A percentile compares a stretch with the other conserved stretches of the same genome.
Evolutionary conservation across 2,113 vertebrate genomes (phyloP).

Genomic region (Hepsetus odoe): DNA sequence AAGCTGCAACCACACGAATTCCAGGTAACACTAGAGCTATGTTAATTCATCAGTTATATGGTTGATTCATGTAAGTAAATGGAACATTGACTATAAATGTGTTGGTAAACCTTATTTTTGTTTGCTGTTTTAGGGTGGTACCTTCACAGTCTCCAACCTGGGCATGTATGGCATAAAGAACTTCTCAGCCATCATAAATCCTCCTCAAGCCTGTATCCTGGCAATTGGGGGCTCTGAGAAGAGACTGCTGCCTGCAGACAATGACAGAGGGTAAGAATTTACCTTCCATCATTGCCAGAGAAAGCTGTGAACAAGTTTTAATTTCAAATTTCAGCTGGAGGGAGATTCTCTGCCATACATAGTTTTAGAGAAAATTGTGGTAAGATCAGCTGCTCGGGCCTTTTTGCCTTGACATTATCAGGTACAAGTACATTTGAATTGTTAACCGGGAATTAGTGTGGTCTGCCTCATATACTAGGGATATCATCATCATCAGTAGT

Average conservation of each 20-base stretch:
- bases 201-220: conserved; percentile 95
- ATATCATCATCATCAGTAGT: too few relatives aligned
- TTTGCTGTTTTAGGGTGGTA: conserved; percentile 83
- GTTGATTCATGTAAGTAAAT: not conserved
- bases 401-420: not conserved
- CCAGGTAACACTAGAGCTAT: conserved; percentile 72
- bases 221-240: conserved; percentile 92
- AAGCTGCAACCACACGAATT: conserved; percentile 97
- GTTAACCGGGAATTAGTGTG: too few relatives aligned
- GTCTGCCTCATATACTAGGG: too few relatives aligned
- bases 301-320: not conserved
- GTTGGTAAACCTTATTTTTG: not conserved
- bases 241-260: conserved; percentile 89
- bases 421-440: not conserved
- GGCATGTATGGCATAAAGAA: conserved; percentile 99
- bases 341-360: not conserved
- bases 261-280: conserved; percentile 88
- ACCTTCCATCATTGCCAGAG: not conserved
- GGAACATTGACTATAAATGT: not conserved
- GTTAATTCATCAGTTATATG: not conserved
- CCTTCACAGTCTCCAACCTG: conserved; percentile 97
- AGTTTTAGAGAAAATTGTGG: not conserved
- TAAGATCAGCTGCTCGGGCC: not conserved
- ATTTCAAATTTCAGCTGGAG: not conserved
- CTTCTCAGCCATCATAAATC: conserved; percentile 98